A percentile compares a stretch with the other conserved stretches of the same genome.
These are phyloP conservation scores for Wasmannia auropunctata DNA, from an alignment of 1,140 invertebrate genomes.

Conservation along the genomic window DNA sequence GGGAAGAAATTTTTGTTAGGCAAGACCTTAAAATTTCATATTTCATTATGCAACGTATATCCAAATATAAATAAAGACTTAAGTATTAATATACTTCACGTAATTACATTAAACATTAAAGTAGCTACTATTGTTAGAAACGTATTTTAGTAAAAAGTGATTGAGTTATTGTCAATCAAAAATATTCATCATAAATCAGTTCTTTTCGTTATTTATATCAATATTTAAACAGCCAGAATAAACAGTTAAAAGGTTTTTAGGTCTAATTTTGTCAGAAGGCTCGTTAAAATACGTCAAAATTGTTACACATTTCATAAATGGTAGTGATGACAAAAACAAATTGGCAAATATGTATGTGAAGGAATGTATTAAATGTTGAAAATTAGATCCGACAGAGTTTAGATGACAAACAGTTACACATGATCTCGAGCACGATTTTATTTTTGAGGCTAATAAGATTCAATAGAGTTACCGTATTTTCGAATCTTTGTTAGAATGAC, in stretches of 20 bases:
- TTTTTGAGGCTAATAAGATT: slow-evolving; percentile 46
- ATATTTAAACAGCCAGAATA: slow-evolving; percentile 11
- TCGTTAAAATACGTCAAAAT: slow-evolving; percentile 69
- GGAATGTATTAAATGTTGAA: slow-evolving; percentile 72
- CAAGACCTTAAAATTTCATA: slow-evolving; percentile 22
- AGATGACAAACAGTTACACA: slow-evolving; percentile 54
- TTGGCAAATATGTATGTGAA: slow-evolving; percentile 65
- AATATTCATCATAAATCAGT: slow-evolving; percentile 30
- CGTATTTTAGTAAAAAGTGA: background rate
- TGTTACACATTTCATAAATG: slow-evolving; percentile 69
- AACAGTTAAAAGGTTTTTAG: background rate
- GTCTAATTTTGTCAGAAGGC: slow-evolving; percentile 29
- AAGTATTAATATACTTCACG: background rate
- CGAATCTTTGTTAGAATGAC: slow-evolving; percentile 31
- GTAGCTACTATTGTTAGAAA: background rate
- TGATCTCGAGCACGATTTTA: slow-evolving; percentile 67
- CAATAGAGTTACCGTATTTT: slow-evolving; percentile 23
- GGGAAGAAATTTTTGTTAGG: slow-evolving; percentile 12
- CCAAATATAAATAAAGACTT: background rate
- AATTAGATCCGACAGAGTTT: slow-evolving; percentile 59
- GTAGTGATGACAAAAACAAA: slow-evolving; percentile 66
- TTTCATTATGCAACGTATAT: background rate
- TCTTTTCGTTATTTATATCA: slow-evolving; percentile 30
- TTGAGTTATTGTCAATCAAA: slow-evolving; percentile 37
- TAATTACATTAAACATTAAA: background rate